Evolutionary conservation across 2,888 invertebrate species (phyloP).

Genomic region (Nezara viridula): DNA sequence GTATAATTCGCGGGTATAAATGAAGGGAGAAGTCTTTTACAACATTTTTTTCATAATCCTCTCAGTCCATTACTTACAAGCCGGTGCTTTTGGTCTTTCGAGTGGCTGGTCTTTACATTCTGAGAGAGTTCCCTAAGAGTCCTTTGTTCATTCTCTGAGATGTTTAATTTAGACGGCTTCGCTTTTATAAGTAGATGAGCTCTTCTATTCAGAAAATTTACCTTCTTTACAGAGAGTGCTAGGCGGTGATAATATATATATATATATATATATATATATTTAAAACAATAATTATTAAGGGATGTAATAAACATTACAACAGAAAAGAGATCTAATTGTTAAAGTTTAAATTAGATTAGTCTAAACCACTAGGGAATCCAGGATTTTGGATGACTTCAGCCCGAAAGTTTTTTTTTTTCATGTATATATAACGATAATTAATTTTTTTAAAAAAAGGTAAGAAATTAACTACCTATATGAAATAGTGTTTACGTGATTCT

Average conservation of each 20-base stretch:
- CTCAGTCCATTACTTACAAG: conserved; percentile 8
- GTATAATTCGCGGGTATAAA: background rate
- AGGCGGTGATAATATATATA: background rate
- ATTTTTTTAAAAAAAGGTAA: too few relatives aligned
- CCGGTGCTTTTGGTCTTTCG: conserved; percentile 7
- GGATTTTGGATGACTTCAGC: too few relatives aligned
- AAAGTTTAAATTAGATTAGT: too few relatives aligned
- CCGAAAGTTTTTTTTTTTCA: too few relatives aligned
- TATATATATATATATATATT: too few relatives aligned
- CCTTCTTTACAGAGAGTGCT: background rate
- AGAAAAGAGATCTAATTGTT: background rate
- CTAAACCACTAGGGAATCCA: too few relatives aligned
- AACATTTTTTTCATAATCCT: conserved; percentile 31
- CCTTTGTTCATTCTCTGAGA: conserved; percentile 36
- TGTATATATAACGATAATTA: too few relatives aligned
- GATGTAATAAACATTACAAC: background rate
- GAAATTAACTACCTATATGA: too few relatives aligned
- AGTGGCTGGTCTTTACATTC: background rate
- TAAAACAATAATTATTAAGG: background rate
- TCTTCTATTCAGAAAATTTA: conserved; percentile 9
- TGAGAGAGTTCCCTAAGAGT: background rate
- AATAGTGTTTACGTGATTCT: too few relatives aligned
- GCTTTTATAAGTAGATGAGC: conserved; percentile 42
- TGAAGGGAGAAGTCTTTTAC: conserved; percentile 25
- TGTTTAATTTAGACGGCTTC: conserved; percentile 49